Percentiles rank a stretch among this genome's conserved stretches.
These are phyloP conservation scores for Phrynocephalus forsythii DNA, from an alignment of 2,797 vertebrate genomes.

Conservation along the genomic window DNA sequence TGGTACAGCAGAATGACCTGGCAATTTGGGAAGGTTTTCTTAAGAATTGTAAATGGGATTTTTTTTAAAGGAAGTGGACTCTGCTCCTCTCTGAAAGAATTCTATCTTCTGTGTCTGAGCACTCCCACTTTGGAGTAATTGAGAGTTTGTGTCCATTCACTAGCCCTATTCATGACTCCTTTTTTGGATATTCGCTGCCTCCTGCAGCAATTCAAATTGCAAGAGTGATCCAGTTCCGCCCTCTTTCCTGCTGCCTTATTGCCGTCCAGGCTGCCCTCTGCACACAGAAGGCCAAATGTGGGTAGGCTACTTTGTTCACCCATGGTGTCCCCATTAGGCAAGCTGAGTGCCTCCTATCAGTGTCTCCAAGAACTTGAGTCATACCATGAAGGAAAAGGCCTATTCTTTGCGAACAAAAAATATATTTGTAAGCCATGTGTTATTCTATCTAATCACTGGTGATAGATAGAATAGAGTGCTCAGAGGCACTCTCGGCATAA, in stretches of 20 bases:
- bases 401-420: too few relatives aligned
- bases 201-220: neutral
- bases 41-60: constrained; percentile 33
- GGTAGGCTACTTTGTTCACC: too few relatives aligned
- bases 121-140: neutral
- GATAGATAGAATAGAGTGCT: too few relatives aligned
- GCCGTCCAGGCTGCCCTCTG: neutral
- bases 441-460: too few relatives aligned
- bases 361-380: too few relatives aligned
- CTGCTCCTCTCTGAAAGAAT: neutral
- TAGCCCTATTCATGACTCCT: too few relatives aligned
- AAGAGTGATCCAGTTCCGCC: neutral
- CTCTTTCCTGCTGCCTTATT: neutral
- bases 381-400: too few relatives aligned
- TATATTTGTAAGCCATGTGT: too few relatives aligned
- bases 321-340: too few relatives aligned
- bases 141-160: neutral
- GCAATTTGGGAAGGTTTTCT: constrained; percentile 40
- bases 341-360: too few relatives aligned
- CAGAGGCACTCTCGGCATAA: too few relatives aligned
- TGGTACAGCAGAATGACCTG: constrained; percentile 58
- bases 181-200: neutral
- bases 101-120: neutral
- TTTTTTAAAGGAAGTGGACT: neutral
- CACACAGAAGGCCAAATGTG: too few relatives aligned